Conservation (phyloP, 2,888 invertebrate genomes). For the Microchrysa polita region DNA sequence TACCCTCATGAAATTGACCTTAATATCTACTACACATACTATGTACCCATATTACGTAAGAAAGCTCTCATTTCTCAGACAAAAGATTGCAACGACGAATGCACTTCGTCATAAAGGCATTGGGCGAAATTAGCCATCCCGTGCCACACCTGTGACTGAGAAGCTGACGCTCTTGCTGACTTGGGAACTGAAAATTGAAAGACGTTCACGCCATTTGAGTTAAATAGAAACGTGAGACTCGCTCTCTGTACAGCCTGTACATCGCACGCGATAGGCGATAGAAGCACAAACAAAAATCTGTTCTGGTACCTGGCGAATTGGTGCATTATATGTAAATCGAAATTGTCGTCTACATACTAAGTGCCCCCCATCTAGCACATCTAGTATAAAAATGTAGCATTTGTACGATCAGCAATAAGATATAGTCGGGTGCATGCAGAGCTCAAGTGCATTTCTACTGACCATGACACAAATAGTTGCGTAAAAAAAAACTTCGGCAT, state of each 20-base stretch:
- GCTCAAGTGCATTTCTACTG: constrained; percentile 33
- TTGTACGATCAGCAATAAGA: constrained; percentile 5
- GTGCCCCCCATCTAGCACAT: too few species aligned
- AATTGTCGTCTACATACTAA: background rate
- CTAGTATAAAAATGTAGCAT: background rate
- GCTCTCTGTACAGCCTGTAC: background rate
- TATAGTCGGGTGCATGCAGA: constrained; percentile 1
- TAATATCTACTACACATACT: constrained; percentile 11
- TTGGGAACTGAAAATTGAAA: background rate
- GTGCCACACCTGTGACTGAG: too few species aligned
- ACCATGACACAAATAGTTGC: constrained; percentile 32
- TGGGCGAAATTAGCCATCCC: too few species aligned
- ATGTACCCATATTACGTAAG: constrained; percentile 5
- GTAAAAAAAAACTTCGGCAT: background rate
- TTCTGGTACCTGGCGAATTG: constrained; percentile 17
- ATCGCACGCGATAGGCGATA: too few species aligned
- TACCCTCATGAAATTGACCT: constrained; percentile 13
- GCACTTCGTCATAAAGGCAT: background rate
- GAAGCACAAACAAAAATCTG: background rate
- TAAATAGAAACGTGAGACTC: background rate
- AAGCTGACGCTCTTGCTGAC: background rate
- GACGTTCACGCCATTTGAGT: too few species aligned
- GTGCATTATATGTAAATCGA: constrained; percentile 24
- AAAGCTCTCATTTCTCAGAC: constrained; percentile 20
- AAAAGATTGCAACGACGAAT: constrained; percentile 8